phyloP scores from a whole-genome alignment of 2,113 vertebrate genomes.

The cattle (Bos taurus) region ARS-UCD2.0 NC_037338.1:98010501-98011000 shows the following conservation, averaged over 20 bases:
- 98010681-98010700: neutral
- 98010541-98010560: accelerated
- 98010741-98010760: neutral
- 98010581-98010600: neutral
- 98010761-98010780: neutral
- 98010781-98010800: neutral
- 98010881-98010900: too few species aligned
- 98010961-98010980: too few species aligned
- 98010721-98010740: neutral
- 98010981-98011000: too few species aligned
- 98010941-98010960: too few species aligned
- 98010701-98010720: too few species aligned
- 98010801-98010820: neutral
- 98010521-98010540: neutral
- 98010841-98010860: neutral
- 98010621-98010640: neutral
- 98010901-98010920: too few species aligned
- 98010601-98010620: neutral
- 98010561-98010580: neutral
- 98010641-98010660: neutral
- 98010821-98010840: neutral
- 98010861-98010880: neutral
- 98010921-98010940: too few species aligned
- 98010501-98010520: neutral
- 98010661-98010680: too few species aligned